Evolutionary conservation across 2,113 vertebrate genomes (phyloP), one percentile per base, ranked within the genome.

Genomic region (Rana temporaria): DNA sequence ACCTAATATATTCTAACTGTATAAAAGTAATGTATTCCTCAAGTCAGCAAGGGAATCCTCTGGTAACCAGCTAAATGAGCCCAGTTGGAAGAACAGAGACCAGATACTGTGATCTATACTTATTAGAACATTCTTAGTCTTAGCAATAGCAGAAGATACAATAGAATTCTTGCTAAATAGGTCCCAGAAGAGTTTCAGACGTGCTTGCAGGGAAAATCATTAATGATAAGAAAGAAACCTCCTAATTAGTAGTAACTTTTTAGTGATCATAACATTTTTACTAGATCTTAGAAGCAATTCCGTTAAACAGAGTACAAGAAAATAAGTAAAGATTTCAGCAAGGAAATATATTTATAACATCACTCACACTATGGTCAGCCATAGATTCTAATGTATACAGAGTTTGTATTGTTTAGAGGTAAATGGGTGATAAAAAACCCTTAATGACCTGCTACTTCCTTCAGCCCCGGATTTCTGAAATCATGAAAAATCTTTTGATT

Each of bases 201-300:
- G 62, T 52, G 3, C 32, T 42, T 52, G 32, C 15, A 63, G 32
- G 16, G 48, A 62, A 17, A 75, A 62, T 60, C 72, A 30, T 75
- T 62, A 60, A 42, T 75, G 15, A 75, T 75, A 24, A 75, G 7
- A 34, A 57, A 22, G 3, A 15, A 19, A 16, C 17, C n/a, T 22
- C 11, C 72, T 22, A 75, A 75, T 75, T 75, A 62, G 11, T 60
- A n/a, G n/a, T 75, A 75, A 38, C 72, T 22, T 75, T 20, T 62
- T 30, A 16, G 72, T 20, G 72, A 60, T 60, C 72, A 75, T 75
- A 60, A 62, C 26, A 15, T 34, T 75, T 75, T 75, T 20, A 38
- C 72, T 18, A 38, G 19, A 59, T 42, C 17, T 9, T 34, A 34
- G 12, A 74, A 59, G 14, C 9, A 53, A 22, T 34, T 14, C 32